phyloP scores from a whole-genome alignment of 2,797 vertebrate genomes.

The Gymnocypris eckloni region DNA sequence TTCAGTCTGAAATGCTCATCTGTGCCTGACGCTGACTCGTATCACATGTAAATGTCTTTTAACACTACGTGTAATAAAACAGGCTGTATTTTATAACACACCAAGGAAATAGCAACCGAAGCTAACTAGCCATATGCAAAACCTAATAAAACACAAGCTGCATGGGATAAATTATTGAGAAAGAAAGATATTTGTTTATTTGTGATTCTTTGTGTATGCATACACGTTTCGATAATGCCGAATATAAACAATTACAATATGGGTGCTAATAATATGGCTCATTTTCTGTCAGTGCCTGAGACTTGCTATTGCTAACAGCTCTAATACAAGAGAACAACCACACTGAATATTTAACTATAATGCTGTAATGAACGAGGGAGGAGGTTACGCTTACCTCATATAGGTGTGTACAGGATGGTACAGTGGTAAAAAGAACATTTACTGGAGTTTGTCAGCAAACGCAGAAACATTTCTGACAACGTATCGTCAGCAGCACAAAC shows the following conservation, averaged over 20 bases:
- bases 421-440: background rate
- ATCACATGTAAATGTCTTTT: background rate
- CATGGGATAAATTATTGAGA: too few species aligned
- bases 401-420: background rate
- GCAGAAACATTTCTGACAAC: background rate
- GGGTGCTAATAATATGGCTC: background rate
- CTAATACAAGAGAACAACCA: background rate
- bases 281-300: background rate
- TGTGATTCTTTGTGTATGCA: background rate
- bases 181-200: background rate
- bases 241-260: too few species aligned
- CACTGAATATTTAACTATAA: background rate
- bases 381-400: slow-evolving; percentile 22
- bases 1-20: background rate
- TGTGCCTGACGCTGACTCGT: background rate
- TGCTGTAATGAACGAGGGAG: too few species aligned
- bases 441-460: slow-evolving; percentile 2
- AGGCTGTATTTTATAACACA: background rate
- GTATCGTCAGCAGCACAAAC: background rate
- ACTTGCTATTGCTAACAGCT: slow-evolving; percentile 25
- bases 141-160: background rate
- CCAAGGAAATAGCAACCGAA: background rate
- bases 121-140: slow-evolving; percentile 18
- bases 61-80: background rate
- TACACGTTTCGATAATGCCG: background rate